Percentiles rank a stretch among this genome's conserved stretches.
Evolutionary conservation across 1,140 invertebrate genomes (phyloP).

Genomic region (Thaumatotibia leucotreta): DNA sequence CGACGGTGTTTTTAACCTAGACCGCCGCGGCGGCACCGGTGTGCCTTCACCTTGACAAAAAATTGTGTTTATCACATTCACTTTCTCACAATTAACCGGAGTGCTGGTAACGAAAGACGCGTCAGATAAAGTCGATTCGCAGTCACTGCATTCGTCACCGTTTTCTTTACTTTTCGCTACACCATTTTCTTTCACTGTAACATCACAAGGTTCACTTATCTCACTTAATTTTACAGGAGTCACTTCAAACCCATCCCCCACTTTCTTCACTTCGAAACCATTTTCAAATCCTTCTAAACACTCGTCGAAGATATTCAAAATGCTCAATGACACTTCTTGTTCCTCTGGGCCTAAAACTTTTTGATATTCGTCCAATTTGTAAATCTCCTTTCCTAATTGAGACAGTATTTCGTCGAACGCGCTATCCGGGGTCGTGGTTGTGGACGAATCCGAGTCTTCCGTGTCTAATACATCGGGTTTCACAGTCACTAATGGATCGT

Average conservation of each 20-base stretch:
- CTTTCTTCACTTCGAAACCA: slow-evolving; percentile 23
- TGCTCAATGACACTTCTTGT: slow-evolving; percentile 56
- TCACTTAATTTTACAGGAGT: neutral
- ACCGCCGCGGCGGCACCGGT: slow-evolving; percentile 49
- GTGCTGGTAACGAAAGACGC: slow-evolving; percentile 51
- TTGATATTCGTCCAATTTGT: slow-evolving; percentile 68
- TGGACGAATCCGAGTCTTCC: slow-evolving; percentile 24
- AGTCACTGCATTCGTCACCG: slow-evolving; percentile 42
- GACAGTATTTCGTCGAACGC: slow-evolving; percentile 73
- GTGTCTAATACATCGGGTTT: slow-evolving; percentile 27
- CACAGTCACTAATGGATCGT: slow-evolving; percentile 57
- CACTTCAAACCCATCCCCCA: slow-evolving; percentile 2
- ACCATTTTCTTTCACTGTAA: neutral
- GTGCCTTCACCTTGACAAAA: slow-evolving; percentile 41
- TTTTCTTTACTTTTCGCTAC: neutral
- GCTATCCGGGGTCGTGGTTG: slow-evolving; percentile 43
- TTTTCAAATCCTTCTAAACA: slow-evolving; percentile 51
- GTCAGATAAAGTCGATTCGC: slow-evolving; percentile 45
- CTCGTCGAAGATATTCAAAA: slow-evolving; percentile 70
- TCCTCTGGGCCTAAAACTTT: slow-evolving; percentile 51
- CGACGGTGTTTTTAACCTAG: slow-evolving; percentile 40
- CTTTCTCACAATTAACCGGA: slow-evolving; percentile 42
- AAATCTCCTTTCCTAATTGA: slow-evolving; percentile 68
- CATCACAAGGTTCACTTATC: neutral
- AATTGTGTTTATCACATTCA: slow-evolving; percentile 41